Base-by-base conservation (phyloP, 2,797 vertebrate species). In the Pristis pectinata region DNA sequence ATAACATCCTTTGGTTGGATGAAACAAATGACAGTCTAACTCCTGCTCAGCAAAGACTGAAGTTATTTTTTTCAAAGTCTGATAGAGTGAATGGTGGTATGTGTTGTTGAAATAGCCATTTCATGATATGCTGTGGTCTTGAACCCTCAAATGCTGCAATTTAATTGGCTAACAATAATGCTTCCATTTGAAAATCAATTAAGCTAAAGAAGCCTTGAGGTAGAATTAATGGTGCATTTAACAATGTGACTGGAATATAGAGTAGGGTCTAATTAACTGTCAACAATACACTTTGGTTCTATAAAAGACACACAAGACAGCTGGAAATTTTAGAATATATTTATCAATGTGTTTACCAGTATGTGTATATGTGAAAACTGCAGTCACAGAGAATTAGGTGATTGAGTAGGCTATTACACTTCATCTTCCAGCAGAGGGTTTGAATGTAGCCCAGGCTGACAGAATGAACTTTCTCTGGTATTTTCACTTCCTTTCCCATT, bases 171-270 rank as follows among this genome's bases (percentile, higher is more conserved):
- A 56, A 37, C 85, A 89, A 59, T n/a, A 89, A 89, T 89, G 49
- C 34, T 34, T 89, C 56, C 59, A 64, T 89, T 64, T 89, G 85
- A 59, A 89, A 89, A 89, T 89, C 85, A 64, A 89, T 89, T 89
- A 89, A 64, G 17, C n/a, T 56, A 89, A 64, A 34, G 56, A 89
- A 64, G 56, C 85, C 85, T 89, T n/a, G 30, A 64, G 56, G 34
- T 89, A 61, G 59, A 89, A 61, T 89, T 89, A 89, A 89, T 89
- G 34, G 59, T 61, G 56, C 85, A 19, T 89, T 37, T n/a, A 61
- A n/a, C 34, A 89, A 61, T 34, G 85, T 89, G 85, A 89, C 56
- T 61, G n/a, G 85, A 89, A 64, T 89, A 2, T 6, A 89, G 11
- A 64, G 85, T 59, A 89, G 56, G 34, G 34, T 89, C 56, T 64